Conservation (phyloP, 1,140 invertebrate genomes). For the Lysiphlebus fabarum region DNA sequence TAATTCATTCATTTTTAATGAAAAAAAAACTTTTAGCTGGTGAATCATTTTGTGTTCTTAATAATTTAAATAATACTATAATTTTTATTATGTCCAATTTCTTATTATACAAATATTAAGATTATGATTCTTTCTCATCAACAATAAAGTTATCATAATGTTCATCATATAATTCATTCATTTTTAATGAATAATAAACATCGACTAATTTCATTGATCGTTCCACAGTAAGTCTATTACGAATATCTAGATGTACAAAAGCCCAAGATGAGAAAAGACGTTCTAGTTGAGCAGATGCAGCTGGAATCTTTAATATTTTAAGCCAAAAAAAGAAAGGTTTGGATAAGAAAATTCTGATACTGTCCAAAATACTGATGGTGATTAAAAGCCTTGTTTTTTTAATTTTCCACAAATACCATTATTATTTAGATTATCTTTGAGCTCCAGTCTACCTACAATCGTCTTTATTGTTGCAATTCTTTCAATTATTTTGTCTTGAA, state of each 20-base stretch:
- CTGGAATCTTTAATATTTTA: constrained; percentile 14
- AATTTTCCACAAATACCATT: not conserved
- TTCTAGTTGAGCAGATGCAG: constrained; percentile 17
- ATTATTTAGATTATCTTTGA: not conserved
- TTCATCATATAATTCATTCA: no score
- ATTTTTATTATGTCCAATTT: no score
- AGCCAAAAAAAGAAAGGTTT: constrained; percentile 2
- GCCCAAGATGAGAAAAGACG: constrained; percentile 12
- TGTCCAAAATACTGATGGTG: constrained; percentile 12
- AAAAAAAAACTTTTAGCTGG: no score
- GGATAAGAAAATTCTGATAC: not conserved
- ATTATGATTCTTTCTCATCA: no score
- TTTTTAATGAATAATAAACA: constrained; percentile 9
- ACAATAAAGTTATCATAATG: no score
- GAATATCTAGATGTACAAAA: constrained; percentile 10
- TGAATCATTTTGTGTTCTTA: no score
- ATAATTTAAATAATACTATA: no score
- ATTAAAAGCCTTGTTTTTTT: not conserved
- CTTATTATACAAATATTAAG: no score
- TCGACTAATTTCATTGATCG: constrained; percentile 12
- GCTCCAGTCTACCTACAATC: not conserved
- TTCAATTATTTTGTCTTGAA: no score
- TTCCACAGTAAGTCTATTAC: constrained; percentile 13
- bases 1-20: no score
- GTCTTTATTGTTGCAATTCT: not conserved